These are phyloP conservation scores for Triplophysa yarkandensis DNA, from an alignment of 2,797 vertebrate species.

Conservation along the genomic window DNA sequence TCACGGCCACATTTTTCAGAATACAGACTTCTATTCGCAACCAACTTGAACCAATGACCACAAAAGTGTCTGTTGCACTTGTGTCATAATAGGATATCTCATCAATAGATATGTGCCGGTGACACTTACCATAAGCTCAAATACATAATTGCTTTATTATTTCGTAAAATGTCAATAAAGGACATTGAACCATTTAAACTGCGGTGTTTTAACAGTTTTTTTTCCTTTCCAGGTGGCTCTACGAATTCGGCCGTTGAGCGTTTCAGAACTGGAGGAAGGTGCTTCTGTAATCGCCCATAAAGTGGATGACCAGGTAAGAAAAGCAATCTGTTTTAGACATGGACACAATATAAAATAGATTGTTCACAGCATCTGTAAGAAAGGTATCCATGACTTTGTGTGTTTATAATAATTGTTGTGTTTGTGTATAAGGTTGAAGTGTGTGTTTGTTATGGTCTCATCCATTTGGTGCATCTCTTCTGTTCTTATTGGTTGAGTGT, in stretches of 20 bases:
- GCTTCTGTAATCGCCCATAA: conserved; percentile 85
- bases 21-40: no score
- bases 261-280: conserved; percentile 83
- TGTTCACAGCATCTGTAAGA: not conserved
- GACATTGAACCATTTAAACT: no score
- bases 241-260: conserved; percentile 86
- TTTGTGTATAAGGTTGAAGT: not conserved
- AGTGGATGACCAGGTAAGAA: conserved; percentile 87
- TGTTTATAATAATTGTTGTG: not conserved
- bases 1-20: no score
- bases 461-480: not conserved
- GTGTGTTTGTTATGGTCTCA: not conserved
- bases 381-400: not conserved
- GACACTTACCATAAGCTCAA: no score
- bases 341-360: not conserved
- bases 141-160: no score
- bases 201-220: not conserved
- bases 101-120: no score
- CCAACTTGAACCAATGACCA: no score
- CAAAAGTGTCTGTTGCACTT: no score
- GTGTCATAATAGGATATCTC: no score
- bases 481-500: no score
- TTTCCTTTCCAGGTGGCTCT: conserved; percentile 82
- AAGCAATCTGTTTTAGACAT: conserved; percentile 1
- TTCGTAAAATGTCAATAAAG: no score